Percentiles rank a stretch among this genome's conserved stretches.
These are phyloP conservation scores for Brachionus calyciflorus DNA, from an alignment of 1,140 invertebrate genomes.

Conservation along the genomic window DNA sequence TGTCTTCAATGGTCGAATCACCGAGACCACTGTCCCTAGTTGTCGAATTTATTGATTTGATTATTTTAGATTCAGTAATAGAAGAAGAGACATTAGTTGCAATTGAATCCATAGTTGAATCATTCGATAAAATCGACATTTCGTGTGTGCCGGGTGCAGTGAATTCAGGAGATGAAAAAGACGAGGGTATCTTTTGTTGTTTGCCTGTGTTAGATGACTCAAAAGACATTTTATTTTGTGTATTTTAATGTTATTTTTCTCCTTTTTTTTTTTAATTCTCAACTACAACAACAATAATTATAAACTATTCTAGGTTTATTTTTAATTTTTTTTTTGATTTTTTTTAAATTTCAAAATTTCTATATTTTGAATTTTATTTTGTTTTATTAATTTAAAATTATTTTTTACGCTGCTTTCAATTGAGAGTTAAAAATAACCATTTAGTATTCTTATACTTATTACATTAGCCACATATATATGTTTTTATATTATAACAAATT, in stretches of 20 bases:
- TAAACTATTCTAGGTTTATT: neutral
- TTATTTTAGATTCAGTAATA: neutral
- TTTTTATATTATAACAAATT: too few species aligned
- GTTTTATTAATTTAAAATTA: too few species aligned
- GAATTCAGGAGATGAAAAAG: constrained; percentile 39
- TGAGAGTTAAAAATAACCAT: too few species aligned
- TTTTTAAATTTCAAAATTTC: too few species aligned
- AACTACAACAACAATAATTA: neutral
- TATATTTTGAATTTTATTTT: too few species aligned
- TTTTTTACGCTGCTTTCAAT: too few species aligned
- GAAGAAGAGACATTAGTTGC: neutral
- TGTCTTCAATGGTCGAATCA: constrained; percentile 8
- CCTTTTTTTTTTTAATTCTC: neutral
- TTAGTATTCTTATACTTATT: too few species aligned
- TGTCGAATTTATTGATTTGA: constrained; percentile 4
- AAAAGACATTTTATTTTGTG: constrained; percentile 19
- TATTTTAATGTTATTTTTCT: neutral
- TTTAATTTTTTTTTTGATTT: too few species aligned
- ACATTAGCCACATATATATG: too few species aligned
- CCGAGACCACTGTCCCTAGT: constrained; percentile 34
- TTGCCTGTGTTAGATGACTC: neutral
- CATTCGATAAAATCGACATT: neutral
- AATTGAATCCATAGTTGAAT: constrained; percentile 31
- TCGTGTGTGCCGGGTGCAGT: neutral
- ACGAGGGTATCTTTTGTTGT: constrained; percentile 6